phyloP scores from a whole-genome alignment of 2,797 vertebrate genomes.

The Eleutherodactylus coqui region DNA sequence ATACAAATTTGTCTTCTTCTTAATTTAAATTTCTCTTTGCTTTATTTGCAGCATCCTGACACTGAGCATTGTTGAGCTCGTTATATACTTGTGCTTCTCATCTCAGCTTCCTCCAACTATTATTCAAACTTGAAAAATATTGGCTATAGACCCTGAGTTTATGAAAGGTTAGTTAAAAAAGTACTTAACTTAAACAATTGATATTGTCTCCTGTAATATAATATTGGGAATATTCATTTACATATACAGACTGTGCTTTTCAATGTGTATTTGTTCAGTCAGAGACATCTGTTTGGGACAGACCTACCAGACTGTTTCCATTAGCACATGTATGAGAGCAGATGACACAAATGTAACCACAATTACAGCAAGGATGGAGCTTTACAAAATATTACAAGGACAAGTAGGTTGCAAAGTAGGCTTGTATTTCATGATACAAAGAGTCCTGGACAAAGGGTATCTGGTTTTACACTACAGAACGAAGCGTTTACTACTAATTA shows the following conservation, averaged over 20 bases:
- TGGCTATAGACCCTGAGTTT: not conserved
- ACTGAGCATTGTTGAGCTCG: not conserved
- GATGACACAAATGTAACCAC: not conserved
- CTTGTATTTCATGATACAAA: slow-evolving; percentile 23
- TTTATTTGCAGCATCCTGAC: not conserved
- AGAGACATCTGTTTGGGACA: slow-evolving; percentile 30
- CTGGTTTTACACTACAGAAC: slow-evolving; percentile 26
- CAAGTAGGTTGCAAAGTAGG: slow-evolving; percentile 26
- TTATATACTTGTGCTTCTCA: not conserved
- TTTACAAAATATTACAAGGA: slow-evolving; percentile 12
- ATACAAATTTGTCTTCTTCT: not conserved
- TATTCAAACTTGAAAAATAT: not conserved
- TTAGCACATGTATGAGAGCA: not conserved
- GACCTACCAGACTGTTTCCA: not conserved
- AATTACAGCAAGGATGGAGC: slow-evolving; percentile 15
- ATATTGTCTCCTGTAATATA: slow-evolving; percentile 28
- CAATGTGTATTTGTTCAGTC: slow-evolving; percentile 37
- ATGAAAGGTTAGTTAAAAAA: not conserved
- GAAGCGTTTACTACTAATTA: slow-evolving; percentile 57
- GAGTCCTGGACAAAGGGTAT: slow-evolving; percentile 19
- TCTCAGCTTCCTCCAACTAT: not conserved
- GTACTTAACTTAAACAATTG: slow-evolving; percentile 9
- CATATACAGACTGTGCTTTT: slow-evolving; percentile 48
- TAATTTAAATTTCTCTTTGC: not conserved
- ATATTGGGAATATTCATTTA: slow-evolving; percentile 46